Evolutionary conservation across 2,888 invertebrate genomes (phyloP).

Genomic region (Diaphora mendica): DNA sequence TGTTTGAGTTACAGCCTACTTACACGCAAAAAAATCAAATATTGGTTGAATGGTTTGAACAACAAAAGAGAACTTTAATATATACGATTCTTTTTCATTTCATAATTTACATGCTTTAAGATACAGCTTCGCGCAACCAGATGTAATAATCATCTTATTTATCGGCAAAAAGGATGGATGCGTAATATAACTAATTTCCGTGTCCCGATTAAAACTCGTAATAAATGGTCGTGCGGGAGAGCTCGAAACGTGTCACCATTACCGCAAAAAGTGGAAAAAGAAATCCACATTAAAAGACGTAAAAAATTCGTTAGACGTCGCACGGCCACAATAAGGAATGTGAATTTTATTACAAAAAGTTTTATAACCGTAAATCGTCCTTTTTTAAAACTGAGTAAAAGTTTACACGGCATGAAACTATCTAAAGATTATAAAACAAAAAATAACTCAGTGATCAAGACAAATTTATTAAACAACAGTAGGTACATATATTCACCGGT

Average conservation of each 20-base stretch:
- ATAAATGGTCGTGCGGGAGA: slow-evolving; percentile 69
- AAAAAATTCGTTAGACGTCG: slow-evolving; percentile 58
- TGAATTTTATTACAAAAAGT: slow-evolving; percentile 40
- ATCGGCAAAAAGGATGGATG: slow-evolving; percentile 61
- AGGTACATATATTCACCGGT: slow-evolving; percentile 15
- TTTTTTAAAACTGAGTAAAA: slow-evolving; percentile 15
- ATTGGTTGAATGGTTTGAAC: no score
- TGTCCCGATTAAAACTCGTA: slow-evolving; percentile 76
- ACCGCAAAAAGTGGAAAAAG: slow-evolving; percentile 71
- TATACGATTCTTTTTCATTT: not conserved
- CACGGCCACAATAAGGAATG: slow-evolving; percentile 25
- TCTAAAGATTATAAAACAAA: not conserved
- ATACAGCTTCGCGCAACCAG: slow-evolving; percentile 16
- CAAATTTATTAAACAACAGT: slow-evolving; percentile 14
- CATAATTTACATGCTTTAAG: not conserved
- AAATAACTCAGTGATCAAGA: not conserved
- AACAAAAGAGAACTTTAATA: no score
- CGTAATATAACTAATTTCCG: slow-evolving; percentile 75
- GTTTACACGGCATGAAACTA: not conserved
- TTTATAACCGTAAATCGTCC: slow-evolving; percentile 38
- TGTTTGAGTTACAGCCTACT: not conserved
- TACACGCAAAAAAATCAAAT: not conserved
- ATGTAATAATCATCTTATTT: slow-evolving; percentile 67
- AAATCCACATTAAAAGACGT: slow-evolving; percentile 65
- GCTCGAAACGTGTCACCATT: slow-evolving; percentile 68